Conservation (phyloP, 2,888 invertebrate genomes). For the Lithophane socia region DNA sequence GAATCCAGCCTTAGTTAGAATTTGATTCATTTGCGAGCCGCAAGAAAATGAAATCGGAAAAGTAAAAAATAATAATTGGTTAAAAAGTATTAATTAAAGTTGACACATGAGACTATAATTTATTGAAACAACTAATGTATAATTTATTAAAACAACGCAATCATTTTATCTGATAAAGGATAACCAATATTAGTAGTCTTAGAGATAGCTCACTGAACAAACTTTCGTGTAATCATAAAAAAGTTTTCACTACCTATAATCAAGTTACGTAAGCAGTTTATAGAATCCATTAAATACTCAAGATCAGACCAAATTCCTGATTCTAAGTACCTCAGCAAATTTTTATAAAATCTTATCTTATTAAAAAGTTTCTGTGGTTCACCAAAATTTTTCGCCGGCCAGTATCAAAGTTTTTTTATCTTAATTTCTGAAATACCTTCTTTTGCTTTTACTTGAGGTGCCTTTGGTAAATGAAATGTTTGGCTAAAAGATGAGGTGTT, state of each 20-base stretch:
- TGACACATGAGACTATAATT: neutral
- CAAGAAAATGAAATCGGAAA: neutral
- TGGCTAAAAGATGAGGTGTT: constrained; percentile 19
- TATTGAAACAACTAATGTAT: neutral
- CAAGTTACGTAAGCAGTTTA: constrained; percentile 71
- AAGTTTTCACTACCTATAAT: constrained; percentile 61
- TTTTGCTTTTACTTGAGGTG: constrained; percentile 44
- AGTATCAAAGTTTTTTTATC: constrained; percentile 57
- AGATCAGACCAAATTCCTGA: constrained; percentile 68
- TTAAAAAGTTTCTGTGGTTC: constrained; percentile 71
- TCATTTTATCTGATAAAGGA: constrained; percentile 16
- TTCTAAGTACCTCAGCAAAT: constrained; percentile 66
- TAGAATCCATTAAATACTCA: constrained; percentile 72
- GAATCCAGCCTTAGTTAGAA: too few species aligned
- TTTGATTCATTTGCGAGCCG: neutral
- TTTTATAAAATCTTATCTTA: constrained; percentile 72
- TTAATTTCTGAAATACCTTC: constrained; percentile 51
- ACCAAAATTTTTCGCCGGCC: constrained; percentile 43
- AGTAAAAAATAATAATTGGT: neutral
- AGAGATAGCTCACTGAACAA: constrained; percentile 26
- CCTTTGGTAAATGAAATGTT: constrained; percentile 45
- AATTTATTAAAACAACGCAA: constrained; percentile 7
- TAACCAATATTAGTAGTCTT: constrained; percentile 16
- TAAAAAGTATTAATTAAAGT: too few species aligned
- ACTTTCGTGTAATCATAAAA: constrained; percentile 53